Evolutionary conservation across 2,113 vertebrate species (phyloP), one percentile per base, ranked within the genome.

Genomic region (Pampusana beccarii): DNA sequence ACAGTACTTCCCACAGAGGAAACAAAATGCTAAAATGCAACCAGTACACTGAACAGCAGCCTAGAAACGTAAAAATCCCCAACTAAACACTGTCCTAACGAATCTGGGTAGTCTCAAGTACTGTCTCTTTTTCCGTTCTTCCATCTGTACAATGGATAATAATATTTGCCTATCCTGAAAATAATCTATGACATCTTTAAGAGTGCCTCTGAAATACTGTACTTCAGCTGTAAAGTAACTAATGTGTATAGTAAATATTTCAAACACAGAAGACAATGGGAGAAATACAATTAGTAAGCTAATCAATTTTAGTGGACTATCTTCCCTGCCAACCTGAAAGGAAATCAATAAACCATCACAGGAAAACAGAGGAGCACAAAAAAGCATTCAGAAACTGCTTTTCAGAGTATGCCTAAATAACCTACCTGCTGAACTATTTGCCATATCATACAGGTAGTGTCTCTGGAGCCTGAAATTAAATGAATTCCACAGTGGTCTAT

Each of bases 381-480:
- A n/a, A 33, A 34, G 8, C 28, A 91, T 79, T 51, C 61, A 57
- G 34, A 33, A 93, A 51, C 4, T 21, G 34, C 28, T 94, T 95
- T 75, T 90, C 56, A 23, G n/a, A 77, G 21, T 36, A 71, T 11
- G 34, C 26, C 20, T 16, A 56, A 81, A 46, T 38, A 79, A 95
- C 97, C 29, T 50, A 99, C 99, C 99, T 99, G 99, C 80, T 99
- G 99, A 78, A 98, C 95, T 90, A 99, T 98, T 93, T 99, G 99
- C 99, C 99, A 99, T 97, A 99, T 99, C 98, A 99, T 99, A 93
- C 99, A 99, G 19, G 99, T 99, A 50, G 98, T 99, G 97, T 99
- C 99, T 97, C 98, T 99, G 89, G 99, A 99, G 73, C 99, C 99
- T 5, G 99, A 99, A 94, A 99, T 99, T 95, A 99, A 98, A 98